phyloP scores from a whole-genome alignment of 2,797 vertebrate genomes.

The Yasuhikotakia modesta region DNA sequence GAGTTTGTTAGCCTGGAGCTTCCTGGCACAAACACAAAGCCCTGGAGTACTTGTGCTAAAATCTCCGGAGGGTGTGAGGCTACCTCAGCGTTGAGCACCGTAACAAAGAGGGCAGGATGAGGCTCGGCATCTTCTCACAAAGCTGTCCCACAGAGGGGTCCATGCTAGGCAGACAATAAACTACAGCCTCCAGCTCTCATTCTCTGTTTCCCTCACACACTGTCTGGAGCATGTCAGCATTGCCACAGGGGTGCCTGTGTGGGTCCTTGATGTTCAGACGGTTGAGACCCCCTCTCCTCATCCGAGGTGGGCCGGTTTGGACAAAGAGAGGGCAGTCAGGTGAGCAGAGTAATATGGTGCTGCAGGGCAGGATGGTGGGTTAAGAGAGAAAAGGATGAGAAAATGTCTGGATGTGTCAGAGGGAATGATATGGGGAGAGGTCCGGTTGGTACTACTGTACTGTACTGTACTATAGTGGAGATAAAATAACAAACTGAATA shows the following conservation, averaged over 20 bases:
- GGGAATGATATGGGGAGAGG: neutral
- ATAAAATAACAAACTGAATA: neutral
- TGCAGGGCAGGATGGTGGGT: conserved; percentile 13
- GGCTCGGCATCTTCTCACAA: conserved; percentile 30
- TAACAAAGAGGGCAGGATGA: conserved; percentile 36
- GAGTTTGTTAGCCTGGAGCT: conserved; percentile 10
- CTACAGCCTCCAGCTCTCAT: conserved; percentile 37
- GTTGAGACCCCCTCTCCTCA: conserved; percentile 34
- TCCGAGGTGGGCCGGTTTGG: conserved; percentile 35
- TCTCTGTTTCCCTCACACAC: conserved; percentile 20
- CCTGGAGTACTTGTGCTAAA: conserved; percentile 4
- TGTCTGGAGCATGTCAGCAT: conserved; percentile 41
- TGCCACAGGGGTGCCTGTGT: conserved; percentile 38
- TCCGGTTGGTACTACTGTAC: neutral
- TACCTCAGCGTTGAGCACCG: conserved; percentile 18
- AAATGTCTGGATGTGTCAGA: neutral
- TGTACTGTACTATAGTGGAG: neutral
- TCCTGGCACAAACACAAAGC: conserved; percentile 6
- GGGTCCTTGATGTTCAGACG: conserved; percentile 38
- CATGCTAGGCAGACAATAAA: conserved; percentile 46
- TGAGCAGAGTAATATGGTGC: conserved; percentile 28
- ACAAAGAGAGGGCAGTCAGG: conserved; percentile 25
- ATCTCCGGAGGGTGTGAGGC: conserved; percentile 29
- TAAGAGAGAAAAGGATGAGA: neutral
- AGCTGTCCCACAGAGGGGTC: conserved; percentile 38